Conservation (phyloP, 2,797 vertebrate genomes). For the Pampus argenteus region DNA sequence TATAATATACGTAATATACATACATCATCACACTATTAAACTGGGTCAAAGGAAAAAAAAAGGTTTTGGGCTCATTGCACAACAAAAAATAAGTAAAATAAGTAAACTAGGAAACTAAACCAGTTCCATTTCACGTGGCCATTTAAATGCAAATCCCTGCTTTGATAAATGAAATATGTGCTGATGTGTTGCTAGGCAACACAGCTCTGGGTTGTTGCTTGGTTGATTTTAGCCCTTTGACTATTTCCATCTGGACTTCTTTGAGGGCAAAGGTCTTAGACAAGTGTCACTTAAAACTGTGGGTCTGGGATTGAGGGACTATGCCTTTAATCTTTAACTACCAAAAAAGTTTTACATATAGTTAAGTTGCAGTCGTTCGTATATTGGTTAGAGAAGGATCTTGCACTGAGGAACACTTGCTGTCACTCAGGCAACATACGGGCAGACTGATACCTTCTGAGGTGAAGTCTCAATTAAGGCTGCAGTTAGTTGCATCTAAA, state of each 20-base stretch:
- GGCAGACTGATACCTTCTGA: conserved; percentile 15
- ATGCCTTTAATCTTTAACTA: neutral
- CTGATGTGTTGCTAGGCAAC: conserved; percentile 80
- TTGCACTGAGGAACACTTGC: neutral
- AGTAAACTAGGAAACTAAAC: conserved; percentile 20
- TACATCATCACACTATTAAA: neutral
- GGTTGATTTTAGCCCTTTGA: conserved; percentile 35
- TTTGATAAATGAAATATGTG: conserved; percentile 64
- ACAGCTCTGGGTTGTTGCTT: conserved; percentile 36
- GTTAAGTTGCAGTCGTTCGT: neutral
- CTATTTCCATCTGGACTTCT: conserved; percentile 30
- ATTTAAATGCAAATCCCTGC: conserved; percentile 65
- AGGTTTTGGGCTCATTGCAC: neutral
- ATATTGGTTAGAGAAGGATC: neutral
- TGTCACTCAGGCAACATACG: conserved; percentile 3
- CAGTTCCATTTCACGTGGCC: conserved; percentile 23
- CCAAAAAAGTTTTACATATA: neutral
- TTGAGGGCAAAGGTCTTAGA: conserved; percentile 31
- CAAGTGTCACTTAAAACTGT: conserved; percentile 11
- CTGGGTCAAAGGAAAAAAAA: neutral
- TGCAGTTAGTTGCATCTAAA: conserved; percentile 19
- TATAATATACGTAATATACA: no score
- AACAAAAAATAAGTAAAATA: conserved; percentile 1
- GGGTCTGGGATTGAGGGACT: neutral
- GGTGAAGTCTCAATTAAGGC: conserved; percentile 28